Evolutionary conservation across 2,888 invertebrate species (phyloP).

Genomic region (Erebia aethiops): DNA sequence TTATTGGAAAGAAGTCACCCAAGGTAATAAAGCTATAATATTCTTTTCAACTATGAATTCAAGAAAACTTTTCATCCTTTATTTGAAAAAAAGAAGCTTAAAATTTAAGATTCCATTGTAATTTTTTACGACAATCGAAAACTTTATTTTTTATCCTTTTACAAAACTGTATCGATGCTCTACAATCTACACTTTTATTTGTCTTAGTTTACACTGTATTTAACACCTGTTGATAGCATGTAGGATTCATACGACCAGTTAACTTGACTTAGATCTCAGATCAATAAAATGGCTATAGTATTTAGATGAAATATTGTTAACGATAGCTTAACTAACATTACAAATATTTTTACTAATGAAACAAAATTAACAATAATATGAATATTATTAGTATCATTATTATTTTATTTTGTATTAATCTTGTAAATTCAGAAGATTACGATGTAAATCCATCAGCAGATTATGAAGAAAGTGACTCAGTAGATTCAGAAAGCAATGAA

Average conservation of each 20-base stretch:
- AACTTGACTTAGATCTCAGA: not conserved
- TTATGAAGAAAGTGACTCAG: slow-evolving; percentile 33
- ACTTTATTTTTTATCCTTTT: slow-evolving; percentile 10
- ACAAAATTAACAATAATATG: slow-evolving; percentile 7
- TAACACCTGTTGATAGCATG: slow-evolving; percentile 25
- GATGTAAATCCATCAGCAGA: slow-evolving; percentile 32
- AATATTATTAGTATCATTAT: not conserved
- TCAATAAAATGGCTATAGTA: not conserved
- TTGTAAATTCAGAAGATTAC: slow-evolving; percentile 34
- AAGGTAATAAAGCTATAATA: no score
- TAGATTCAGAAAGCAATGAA: slow-evolving; percentile 44
- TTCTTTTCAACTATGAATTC: not conserved
- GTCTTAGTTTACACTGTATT: slow-evolving; percentile 5
- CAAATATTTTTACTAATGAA: not conserved
- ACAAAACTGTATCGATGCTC: not conserved
- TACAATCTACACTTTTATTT: slow-evolving; percentile 11
- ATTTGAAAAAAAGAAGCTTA: not conserved
- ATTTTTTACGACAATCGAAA: not conserved
- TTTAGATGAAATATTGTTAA: not conserved
- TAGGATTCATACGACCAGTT: not conserved
- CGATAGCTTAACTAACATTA: not conserved
- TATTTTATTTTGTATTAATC: slow-evolving; percentile 2
- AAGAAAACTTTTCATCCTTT: not conserved
- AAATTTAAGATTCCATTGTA: not conserved
- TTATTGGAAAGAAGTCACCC: no score